A percentile compares a stretch with the other conserved stretches of the same genome.
These are phyloP conservation scores for Atta texana DNA, from an alignment of 1,140 invertebrate species.

Conservation along the genomic window DNA sequence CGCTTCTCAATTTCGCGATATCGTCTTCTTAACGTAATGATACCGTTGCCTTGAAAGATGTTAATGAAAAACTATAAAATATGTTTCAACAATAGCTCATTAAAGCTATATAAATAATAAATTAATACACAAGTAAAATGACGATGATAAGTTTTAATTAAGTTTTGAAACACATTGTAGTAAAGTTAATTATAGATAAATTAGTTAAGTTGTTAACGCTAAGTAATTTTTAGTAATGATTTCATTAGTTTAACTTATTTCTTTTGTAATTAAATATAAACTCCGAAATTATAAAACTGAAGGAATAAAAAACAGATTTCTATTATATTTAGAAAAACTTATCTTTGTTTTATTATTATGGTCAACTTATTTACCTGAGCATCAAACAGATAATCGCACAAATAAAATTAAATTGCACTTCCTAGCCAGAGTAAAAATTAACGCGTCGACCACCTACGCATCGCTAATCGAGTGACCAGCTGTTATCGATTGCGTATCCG, in stretches of 20 bases:
- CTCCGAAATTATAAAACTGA: background rate
- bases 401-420: constrained; percentile 15
- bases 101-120: background rate
- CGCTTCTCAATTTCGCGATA: background rate
- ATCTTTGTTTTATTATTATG: no score
- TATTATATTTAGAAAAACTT: background rate
- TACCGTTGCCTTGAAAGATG: background rate
- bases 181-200: background rate
- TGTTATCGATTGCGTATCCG: constrained; percentile 47
- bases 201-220: no score
- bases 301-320: background rate
- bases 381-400: background rate
- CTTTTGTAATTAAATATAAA: background rate
- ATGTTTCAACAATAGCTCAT: background rate
- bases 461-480: constrained; percentile 17
- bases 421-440: background rate
- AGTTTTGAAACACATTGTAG: background rate
- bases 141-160: background rate
- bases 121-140: background rate
- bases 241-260: background rate
- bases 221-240: background rate
- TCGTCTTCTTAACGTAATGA: background rate
- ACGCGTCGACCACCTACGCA: constrained; percentile 27
- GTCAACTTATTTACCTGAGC: no score
- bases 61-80: constrained; percentile 10